These are phyloP conservation scores for Polydrusus tereticollis DNA, from an alignment of 2,888 invertebrate species.

Conservation along the genomic window DNA sequence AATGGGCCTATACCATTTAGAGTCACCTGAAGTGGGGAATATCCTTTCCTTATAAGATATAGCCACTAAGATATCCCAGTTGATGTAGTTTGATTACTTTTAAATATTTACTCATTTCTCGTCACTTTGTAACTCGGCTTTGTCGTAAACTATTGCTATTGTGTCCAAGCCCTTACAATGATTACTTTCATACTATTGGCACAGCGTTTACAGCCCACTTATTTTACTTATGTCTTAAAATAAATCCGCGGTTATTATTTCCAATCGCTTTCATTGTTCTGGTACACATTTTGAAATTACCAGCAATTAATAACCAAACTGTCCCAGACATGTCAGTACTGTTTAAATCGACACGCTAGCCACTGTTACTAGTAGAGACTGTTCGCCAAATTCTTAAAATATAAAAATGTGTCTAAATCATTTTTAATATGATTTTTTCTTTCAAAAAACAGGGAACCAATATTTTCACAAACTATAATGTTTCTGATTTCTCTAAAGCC, in stretches of 20 bases:
- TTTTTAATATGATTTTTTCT: no score
- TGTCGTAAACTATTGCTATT: no score
- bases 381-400: not conserved
- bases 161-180: not conserved
- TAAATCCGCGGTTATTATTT: conserved; percentile 1
- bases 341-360: conserved; percentile 3
- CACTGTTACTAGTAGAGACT: not conserved
- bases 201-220: not conserved
- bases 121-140: no score
- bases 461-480: no score
- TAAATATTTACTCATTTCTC: no score
- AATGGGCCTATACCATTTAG: no score
- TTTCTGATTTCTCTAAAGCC: no score
- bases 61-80: no score
- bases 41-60: no score
- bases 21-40: no score
- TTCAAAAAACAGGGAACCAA: not conserved
- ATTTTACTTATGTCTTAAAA: not conserved
- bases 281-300: not conserved
- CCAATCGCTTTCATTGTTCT: conserved; percentile 17
- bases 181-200: not conserved
- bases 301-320: conserved; percentile 11
- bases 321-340: conserved; percentile 2
- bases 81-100: no score
- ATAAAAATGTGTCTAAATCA: no score